These are phyloP conservation scores for Galleria mellonella DNA, from an alignment of 1,140 invertebrate genomes.

Conservation along the genomic window DNA sequence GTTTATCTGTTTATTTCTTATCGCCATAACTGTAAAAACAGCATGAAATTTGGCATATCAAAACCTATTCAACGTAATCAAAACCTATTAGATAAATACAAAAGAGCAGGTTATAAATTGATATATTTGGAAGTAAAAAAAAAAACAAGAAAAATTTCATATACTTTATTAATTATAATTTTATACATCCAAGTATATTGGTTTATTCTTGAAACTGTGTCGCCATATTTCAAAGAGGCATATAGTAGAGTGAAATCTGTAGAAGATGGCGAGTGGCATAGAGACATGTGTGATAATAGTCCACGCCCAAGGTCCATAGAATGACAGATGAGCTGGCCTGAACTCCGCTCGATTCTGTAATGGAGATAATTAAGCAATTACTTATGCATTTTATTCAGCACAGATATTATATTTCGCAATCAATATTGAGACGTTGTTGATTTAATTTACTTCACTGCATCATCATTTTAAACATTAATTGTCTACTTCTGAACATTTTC, in stretches of 20 bases:
- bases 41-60: no score
- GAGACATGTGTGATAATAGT: slow-evolving; percentile 90
- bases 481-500: no score
- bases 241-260: slow-evolving; percentile 94
- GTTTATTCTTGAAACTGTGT: slow-evolving; percentile 86
- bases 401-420: no score
- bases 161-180: not conserved
- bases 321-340: slow-evolving; percentile 84
- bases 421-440: no score
- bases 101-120: no score
- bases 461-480: no score
- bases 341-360: slow-evolving; percentile 82
- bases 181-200: slow-evolving; percentile 47
- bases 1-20: no score
- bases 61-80: no score
- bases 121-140: not conserved
- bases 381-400: no score
- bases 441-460: no score
- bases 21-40: no score
- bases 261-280: slow-evolving; percentile 91
- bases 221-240: slow-evolving; percentile 98
- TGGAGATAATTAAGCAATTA: not conserved
- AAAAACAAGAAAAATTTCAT: not conserved
- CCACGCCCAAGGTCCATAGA: slow-evolving; percentile 90
- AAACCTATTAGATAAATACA: no score